A percentile compares a stretch with the other conserved stretches of the same genome.
Conservation (phyloP, 2,113 vertebrate species). For the Menura novaehollandiae region DNA sequence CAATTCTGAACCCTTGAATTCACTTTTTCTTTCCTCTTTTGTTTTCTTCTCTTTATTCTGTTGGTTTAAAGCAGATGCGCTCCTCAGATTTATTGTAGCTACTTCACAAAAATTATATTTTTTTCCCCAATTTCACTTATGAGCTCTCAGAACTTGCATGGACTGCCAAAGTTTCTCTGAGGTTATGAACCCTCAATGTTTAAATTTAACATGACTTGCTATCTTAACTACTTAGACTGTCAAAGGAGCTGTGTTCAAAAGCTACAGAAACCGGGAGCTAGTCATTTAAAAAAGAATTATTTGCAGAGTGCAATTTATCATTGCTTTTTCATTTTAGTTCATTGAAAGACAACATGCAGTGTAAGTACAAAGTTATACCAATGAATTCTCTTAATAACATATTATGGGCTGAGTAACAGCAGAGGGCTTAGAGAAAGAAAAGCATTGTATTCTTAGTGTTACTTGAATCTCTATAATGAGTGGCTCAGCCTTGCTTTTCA, state of each 20-base stretch:
- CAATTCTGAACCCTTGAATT: background rate
- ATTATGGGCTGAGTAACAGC: background rate
- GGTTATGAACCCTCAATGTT: background rate
- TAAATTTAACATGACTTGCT: background rate
- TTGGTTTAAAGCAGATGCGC: background rate
- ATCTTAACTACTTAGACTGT: background rate
- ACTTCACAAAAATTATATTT: background rate
- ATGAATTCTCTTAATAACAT: background rate
- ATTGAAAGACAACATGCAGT: background rate
- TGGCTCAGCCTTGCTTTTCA: background rate
- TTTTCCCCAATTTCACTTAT: background rate
- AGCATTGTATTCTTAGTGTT: background rate
- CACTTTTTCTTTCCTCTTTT: background rate
- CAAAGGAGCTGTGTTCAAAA: background rate
- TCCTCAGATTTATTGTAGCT: background rate
- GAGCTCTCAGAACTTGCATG: background rate
- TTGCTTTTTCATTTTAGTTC: background rate
- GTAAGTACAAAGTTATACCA: background rate
- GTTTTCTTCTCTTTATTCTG: background rate
- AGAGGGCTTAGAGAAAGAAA: background rate
- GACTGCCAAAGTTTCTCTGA: background rate
- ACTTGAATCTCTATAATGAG: background rate
- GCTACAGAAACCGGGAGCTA: background rate
- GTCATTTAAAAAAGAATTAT: background rate
- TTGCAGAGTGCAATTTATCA: background rate